phyloP scores from a whole-genome alignment of 2,113 vertebrate genomes.

The Rattus norvegicus region GRCr8 NC_086039.1:73589001-73589500 shows the following conservation, averaged over 20 bases:
- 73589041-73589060: conserved; percentile 16
- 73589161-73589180: not conserved
- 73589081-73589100: not conserved
- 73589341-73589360: not conserved
- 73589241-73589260: not conserved
- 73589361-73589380: conserved; percentile 49
- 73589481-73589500: not conserved
- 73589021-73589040: conserved; percentile 20
- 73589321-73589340: not conserved
- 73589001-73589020: conserved; percentile 24
- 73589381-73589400: not conserved
- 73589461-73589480: not conserved
- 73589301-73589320: not conserved
- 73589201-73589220: not conserved
- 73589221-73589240: not conserved
- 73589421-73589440: not conserved
- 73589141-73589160: not conserved
- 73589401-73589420: conserved; percentile 49
- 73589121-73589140: not conserved
- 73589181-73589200: not conserved
- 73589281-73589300: not conserved
- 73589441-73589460: not conserved
- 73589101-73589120: not conserved
- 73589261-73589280: not conserved
- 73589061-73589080: conserved; percentile 17